Evolutionary conservation across 2,797 vertebrate species (phyloP), one percentile per base, ranked within the genome.

Genomic region (Coracias cyanogaster): DNA sequence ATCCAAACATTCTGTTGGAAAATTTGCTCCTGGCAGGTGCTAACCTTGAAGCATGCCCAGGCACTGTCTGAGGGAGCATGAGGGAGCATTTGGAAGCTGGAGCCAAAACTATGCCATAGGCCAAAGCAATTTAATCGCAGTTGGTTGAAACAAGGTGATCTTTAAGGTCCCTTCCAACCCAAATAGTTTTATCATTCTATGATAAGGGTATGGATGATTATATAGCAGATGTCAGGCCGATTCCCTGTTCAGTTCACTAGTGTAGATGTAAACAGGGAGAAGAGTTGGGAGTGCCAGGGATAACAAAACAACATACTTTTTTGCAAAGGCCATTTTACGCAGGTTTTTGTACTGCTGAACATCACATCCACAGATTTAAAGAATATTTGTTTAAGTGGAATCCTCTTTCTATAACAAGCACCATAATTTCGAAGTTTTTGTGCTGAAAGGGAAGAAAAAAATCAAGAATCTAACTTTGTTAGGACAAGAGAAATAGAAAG

Each of bases 251-350:
- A 39, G 29, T 29, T 80, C 61, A 25, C 4, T 15, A 12, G 15
- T 2, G 2, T 28, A 31, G 41, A 41, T 3, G 0, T 6, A 61
- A 33, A 43, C 19, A 41, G 0, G 0, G 26, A 20, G 49, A 60
- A 41, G 22, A 67, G 3, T 8, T 70, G 14, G 7, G 33, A 48
- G 14, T 37, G 33, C 45, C 33, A 43, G 37, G 41, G 28, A 51
- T 45, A 18, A 41, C 6, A 60, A 55, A 65, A 22, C 18, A 73
- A 11, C 16, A 14, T 7, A 28, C 6, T 9, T 35, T 73, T 64
- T 57, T 51, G 21, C 18, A 21, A 48, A 54, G 46, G 16, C 17
- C 12, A 6, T 70, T 76, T 76, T 33, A 45, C 14, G 8, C 9
- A 51, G 33, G 28, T 64, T 62, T 64, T 60, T 15, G 18, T 65